phyloP scores from a whole-genome alignment of 2,113 vertebrate genomes.

The Haemorhous mexicanus region DNA sequence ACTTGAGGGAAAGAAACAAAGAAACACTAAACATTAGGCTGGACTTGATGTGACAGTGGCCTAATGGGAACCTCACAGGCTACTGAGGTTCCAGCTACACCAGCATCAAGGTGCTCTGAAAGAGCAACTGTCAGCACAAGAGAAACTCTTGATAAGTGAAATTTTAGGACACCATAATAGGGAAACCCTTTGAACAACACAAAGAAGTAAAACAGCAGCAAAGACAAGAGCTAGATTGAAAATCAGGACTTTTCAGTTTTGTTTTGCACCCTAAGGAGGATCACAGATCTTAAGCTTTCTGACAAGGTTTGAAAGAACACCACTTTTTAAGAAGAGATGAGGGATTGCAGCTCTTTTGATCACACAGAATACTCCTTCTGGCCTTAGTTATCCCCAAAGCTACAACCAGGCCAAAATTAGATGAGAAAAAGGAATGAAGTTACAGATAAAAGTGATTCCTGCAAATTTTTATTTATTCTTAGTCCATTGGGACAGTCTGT shows the following conservation, averaged over 20 bases:
- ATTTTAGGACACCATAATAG: background rate
- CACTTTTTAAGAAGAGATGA: background rate
- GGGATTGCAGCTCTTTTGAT: background rate
- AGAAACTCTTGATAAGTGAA: background rate
- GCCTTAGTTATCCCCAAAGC: background rate
- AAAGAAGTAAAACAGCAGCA: background rate
- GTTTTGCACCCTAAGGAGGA: background rate
- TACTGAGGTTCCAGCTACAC: background rate
- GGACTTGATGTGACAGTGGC: background rate
- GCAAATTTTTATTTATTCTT: background rate
- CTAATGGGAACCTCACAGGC: background rate
- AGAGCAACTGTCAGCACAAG: background rate
- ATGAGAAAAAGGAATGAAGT: background rate
- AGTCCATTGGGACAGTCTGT: background rate
- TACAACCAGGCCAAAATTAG: background rate
- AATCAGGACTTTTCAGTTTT: background rate
- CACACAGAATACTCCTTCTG: background rate
- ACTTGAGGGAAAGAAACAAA: accelerated
- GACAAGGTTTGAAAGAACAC: background rate
- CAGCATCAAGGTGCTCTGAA: background rate
- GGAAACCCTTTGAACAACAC: background rate
- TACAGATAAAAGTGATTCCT: background rate
- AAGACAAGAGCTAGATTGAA: background rate
- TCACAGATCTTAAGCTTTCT: background rate
- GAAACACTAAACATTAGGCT: background rate